Percentiles rank a stretch among this genome's conserved stretches.
phyloP scores from a whole-genome alignment of 2,888 invertebrate species.

The Andrena chrysosceles region DNA sequence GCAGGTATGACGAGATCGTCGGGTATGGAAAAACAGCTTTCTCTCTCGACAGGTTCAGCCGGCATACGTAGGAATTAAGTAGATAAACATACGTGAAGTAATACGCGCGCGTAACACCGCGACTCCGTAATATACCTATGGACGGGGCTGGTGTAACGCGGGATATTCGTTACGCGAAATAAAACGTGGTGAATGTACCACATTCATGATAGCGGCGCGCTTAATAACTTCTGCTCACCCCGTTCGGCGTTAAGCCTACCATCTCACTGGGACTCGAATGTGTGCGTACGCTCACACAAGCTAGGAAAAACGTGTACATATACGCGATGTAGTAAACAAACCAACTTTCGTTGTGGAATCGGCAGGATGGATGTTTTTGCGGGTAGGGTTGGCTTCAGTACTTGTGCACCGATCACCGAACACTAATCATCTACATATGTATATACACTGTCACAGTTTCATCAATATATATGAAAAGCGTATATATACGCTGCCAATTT shows the following conservation, averaged over 20 bases:
- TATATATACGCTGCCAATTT: too few species aligned
- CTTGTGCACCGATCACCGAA: too few species aligned
- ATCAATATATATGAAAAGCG: too few species aligned
- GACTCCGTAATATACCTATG: conserved; percentile 48
- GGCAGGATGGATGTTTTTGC: too few species aligned
- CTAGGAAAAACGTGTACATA: too few species aligned
- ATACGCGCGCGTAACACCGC: conserved; percentile 72
- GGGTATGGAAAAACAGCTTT: conserved; percentile 83
- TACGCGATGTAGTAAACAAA: too few species aligned
- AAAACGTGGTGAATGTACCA: conserved; percentile 71
- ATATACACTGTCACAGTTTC: too few species aligned
- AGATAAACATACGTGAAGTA: conserved; percentile 82
- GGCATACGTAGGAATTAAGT: conserved; percentile 81
- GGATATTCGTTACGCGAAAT: conserved; percentile 75
- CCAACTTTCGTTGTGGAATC: too few species aligned
- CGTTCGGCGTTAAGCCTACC: conserved; percentile 8
- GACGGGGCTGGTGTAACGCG: conserved; percentile 49
- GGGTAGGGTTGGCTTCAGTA: too few species aligned
- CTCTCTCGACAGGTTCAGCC: conserved; percentile 82
- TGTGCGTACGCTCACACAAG: too few species aligned
- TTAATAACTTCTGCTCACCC: conserved; percentile 37
- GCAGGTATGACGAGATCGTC: conserved; percentile 79
- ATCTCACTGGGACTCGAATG: too few species aligned
- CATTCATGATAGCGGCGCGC: conserved; percentile 54
- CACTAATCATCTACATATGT: too few species aligned